These are phyloP conservation scores for Harlomillsia oculata DNA, from an alignment of 1,140 invertebrate genomes.

Conservation along the genomic window DNA sequence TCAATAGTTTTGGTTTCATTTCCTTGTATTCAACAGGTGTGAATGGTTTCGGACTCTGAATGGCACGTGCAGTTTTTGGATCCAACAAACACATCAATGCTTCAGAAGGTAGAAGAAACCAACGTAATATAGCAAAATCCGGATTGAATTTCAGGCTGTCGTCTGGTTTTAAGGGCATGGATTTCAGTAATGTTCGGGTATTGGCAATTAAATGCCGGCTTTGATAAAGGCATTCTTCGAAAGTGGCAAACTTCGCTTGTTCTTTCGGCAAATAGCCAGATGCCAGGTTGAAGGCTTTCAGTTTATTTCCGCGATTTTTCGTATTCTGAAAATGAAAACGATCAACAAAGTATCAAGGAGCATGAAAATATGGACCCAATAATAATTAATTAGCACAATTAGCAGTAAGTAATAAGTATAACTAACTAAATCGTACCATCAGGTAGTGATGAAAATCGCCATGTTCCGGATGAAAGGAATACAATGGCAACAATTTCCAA, in stretches of 20 bases:
- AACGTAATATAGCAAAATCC: slow-evolving; percentile 57
- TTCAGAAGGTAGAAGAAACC: slow-evolving; percentile 66
- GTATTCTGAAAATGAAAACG: no score
- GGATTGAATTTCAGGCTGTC: slow-evolving; percentile 59
- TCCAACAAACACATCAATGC: background rate
- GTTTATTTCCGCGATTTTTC: no score
- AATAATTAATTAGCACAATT: no score
- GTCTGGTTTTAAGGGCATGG: slow-evolving; percentile 43
- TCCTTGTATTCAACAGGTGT: no score
- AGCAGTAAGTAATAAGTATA: background rate
- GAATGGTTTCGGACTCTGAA: background rate
- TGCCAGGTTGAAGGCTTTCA: no score
- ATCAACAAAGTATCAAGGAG: no score
- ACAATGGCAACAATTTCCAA: slow-evolving; percentile 80
- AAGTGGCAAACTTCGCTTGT: background rate
- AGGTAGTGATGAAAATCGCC: slow-evolving; percentile 56
- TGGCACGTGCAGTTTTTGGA: background rate
- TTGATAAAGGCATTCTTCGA: slow-evolving; percentile 15
- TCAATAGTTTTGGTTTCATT: no score
- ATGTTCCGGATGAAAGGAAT: slow-evolving; percentile 70
- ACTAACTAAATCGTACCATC: background rate
- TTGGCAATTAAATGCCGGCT: slow-evolving; percentile 49
- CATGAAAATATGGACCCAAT: no score
- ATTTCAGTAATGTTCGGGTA: slow-evolving; percentile 50
- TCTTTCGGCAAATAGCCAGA: no score